These are phyloP conservation scores for Epinotia bilunana DNA, from an alignment of 2,888 invertebrate genomes.

Conservation along the genomic window DNA sequence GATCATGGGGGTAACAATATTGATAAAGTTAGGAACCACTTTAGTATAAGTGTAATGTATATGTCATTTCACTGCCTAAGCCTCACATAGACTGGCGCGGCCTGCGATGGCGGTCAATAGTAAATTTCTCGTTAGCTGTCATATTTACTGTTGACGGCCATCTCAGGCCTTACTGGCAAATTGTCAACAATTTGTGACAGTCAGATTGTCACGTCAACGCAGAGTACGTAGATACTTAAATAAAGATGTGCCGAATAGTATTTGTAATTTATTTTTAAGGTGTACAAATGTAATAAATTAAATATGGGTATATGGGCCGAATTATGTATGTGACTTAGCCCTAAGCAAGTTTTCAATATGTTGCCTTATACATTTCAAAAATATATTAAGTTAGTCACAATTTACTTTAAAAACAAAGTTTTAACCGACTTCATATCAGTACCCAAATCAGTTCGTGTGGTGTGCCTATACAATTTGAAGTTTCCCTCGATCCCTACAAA, in stretches of 20 bases:
- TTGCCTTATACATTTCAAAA: neutral
- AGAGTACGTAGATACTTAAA: slow-evolving; percentile 39
- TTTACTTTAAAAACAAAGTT: no score
- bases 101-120: no score
- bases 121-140: no score
- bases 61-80: neutral
- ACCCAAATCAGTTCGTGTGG: no score
- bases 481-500: no score
- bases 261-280: slow-evolving; percentile 56
- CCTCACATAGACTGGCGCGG: no score
- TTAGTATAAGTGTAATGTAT: slow-evolving; percentile 6
- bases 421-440: no score
- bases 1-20: no score
- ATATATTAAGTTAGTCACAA: no score
- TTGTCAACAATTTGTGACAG: slow-evolving; percentile 16
- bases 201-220: slow-evolving; percentile 1
- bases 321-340: neutral
- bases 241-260: slow-evolving; percentile 73
- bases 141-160: no score
- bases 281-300: slow-evolving; percentile 30
- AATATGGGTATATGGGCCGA: no score
- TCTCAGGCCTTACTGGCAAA: neutral
- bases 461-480: no score
- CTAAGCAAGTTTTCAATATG: neutral
- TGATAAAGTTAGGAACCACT: neutral